Conservation (phyloP, 2,113 vertebrate genomes). For the Phalacrocorax carbo region DNA sequence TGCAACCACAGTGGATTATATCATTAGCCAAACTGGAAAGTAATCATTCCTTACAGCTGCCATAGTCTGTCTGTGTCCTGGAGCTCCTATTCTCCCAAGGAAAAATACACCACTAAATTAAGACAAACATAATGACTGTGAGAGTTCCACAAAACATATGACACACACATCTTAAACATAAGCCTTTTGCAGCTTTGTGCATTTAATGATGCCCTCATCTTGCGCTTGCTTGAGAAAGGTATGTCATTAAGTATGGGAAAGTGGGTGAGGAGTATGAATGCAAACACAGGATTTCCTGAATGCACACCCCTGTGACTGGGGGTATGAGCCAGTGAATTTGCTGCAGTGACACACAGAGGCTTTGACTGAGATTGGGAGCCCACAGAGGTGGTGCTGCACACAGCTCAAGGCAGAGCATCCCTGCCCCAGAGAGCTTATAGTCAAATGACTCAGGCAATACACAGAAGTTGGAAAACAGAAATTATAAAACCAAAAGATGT, state of each 20-base stretch:
- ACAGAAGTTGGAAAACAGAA: not conserved
- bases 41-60: conserved; percentile 47
- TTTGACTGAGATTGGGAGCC: not conserved
- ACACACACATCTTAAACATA: not conserved
- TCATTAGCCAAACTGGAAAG: conserved; percentile 60
- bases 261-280: not conserved
- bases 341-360: not conserved
- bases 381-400: not conserved
- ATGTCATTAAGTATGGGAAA: not conserved
- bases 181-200: not conserved
- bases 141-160: not conserved
- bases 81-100: not conserved
- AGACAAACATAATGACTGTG: not conserved
- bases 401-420: not conserved
- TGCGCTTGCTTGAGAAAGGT: not conserved
- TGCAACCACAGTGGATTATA: conserved; percentile 59
- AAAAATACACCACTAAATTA: conserved; percentile 21
- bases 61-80: not conserved
- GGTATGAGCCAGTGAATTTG: not conserved
- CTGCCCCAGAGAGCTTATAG: not conserved
- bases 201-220: not conserved
- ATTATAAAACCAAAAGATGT: not conserved
- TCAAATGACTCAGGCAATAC: not conserved
- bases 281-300: not conserved
- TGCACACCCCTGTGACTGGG: not conserved